Base-by-base conservation (phyloP, 1,140 invertebrate genomes). In the Drosophila pectinifera region DNA sequence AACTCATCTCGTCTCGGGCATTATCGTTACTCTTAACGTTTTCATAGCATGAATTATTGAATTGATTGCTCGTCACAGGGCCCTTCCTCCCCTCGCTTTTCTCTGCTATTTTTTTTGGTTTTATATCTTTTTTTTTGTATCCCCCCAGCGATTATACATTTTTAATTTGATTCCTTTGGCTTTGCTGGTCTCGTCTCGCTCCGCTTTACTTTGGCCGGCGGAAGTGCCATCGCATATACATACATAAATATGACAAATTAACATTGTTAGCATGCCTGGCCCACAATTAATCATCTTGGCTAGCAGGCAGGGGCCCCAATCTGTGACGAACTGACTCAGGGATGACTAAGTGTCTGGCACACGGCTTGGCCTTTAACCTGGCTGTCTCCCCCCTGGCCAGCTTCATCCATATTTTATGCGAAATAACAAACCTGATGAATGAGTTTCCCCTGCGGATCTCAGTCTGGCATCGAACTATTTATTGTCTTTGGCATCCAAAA, bases 21-120 rank as follows among this genome's bases (percentile, higher is more conserved):
- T 78, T 78, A 78, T 78, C 74, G 64, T 78, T 78, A 78, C 75
- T 72, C 80, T 69, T 73, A 68, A 64, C 84, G 76, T 88, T 80
- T 73, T 77, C 84, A 78, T 74, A 83, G 68, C 76, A 83, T 89
- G 84, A 88, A 89, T 89, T 89, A 89, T 89, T 89, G 85, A 89
- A 89, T 89, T 80, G 85, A 89, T 84, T 80, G 80, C 80, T 79
- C 72, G 63, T 78, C 73, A 49, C 72, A 41, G 51, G 59, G 43
- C 38, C 39, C 41, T 31, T 39, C 6, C 54, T 11, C 28, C 10
- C 3, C 28, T 20, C 14, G 10, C 10, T n/a, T 34, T 11, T 39
- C 13, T 54, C 4, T 20, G 10, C 24, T 36, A 8, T 14, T 51
- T 10, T n/a, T 14, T 31, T 4, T 42, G 3, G 14, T 14, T 13